phyloP scores from a whole-genome alignment of 1,140 invertebrate species.

The Druon quercuslanigerum region DNA sequence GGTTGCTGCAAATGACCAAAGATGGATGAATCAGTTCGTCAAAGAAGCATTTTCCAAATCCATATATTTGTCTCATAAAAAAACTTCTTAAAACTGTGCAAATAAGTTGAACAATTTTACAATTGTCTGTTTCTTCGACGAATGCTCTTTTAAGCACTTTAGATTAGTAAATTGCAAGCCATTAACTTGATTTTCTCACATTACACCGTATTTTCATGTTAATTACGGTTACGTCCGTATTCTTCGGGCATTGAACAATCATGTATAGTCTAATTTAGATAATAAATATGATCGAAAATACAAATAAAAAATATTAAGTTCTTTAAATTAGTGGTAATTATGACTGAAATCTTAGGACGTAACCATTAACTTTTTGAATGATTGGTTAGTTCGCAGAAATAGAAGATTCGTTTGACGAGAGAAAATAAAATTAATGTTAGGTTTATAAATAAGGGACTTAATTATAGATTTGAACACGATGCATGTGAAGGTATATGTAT shows the following conservation, averaged over 20 bases:
- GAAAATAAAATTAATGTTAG: too few species aligned
- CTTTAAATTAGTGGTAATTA: too few species aligned
- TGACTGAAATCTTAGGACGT: too few species aligned
- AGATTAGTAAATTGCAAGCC: slow-evolving; percentile 8
- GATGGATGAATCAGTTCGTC: slow-evolving; percentile 30
- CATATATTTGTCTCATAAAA: neutral
- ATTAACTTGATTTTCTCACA: neutral
- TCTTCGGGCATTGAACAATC: slow-evolving; percentile 15
- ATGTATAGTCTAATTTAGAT: neutral
- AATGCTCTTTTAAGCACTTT: neutral
- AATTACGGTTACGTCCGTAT: neutral
- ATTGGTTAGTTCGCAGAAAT: too few species aligned
- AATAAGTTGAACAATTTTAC: neutral
- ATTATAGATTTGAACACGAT: too few species aligned
- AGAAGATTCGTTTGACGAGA: too few species aligned
- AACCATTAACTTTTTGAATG: too few species aligned
- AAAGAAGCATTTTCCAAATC: neutral
- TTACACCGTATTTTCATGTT: neutral
- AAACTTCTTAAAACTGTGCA: slow-evolving; percentile 1
- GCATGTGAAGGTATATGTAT: too few species aligned
- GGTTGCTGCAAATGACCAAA: slow-evolving; percentile 44
- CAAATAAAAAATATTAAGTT: neutral
- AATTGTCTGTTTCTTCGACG: too few species aligned
- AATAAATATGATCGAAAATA: neutral
- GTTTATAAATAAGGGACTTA: too few species aligned